Conservation (phyloP, 2,797 vertebrate species). For the Cetoscarus ocellatus region DNA sequence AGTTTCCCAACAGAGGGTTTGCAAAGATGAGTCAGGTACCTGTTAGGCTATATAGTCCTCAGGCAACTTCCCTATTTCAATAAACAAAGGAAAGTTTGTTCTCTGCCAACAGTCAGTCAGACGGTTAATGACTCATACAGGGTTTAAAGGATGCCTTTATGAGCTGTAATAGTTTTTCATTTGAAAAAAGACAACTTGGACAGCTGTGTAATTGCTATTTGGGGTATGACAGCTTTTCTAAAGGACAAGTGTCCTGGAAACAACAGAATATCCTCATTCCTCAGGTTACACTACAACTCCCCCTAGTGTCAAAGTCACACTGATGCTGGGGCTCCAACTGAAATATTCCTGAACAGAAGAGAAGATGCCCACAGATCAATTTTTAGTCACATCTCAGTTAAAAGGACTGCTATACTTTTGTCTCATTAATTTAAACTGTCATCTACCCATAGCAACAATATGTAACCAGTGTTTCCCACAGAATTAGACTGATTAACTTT, state of each 20-base stretch:
- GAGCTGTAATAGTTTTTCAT: constrained; percentile 5
- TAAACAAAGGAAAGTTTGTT: background rate
- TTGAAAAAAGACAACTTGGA: background rate
- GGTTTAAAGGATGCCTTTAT: constrained; percentile 1
- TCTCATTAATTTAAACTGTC: no score
- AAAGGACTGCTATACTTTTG: no score
- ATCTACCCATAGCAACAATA: no score
- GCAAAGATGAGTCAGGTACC: background rate
- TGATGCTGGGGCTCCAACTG: background rate
- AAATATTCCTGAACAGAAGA: no score
- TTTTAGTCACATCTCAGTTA: no score
- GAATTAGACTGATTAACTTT: no score
- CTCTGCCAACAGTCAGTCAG: background rate
- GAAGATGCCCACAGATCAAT: no score
- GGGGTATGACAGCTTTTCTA: constrained; percentile 1
- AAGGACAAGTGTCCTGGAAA: constrained; percentile 2
- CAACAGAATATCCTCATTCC: constrained; percentile 19
- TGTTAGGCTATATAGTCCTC: background rate
- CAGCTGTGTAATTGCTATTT: constrained; percentile 18
- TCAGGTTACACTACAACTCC: constrained; percentile 13
- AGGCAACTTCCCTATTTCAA: constrained; percentile 35
- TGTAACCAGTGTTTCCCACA: no score
- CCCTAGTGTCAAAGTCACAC: constrained; percentile 15
- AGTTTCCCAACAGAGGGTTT: constrained; percentile 36
- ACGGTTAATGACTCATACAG: background rate